Base-by-base conservation (phyloP, 2,113 vertebrate species). In the Daphoenositta chrysoptera region DNA sequence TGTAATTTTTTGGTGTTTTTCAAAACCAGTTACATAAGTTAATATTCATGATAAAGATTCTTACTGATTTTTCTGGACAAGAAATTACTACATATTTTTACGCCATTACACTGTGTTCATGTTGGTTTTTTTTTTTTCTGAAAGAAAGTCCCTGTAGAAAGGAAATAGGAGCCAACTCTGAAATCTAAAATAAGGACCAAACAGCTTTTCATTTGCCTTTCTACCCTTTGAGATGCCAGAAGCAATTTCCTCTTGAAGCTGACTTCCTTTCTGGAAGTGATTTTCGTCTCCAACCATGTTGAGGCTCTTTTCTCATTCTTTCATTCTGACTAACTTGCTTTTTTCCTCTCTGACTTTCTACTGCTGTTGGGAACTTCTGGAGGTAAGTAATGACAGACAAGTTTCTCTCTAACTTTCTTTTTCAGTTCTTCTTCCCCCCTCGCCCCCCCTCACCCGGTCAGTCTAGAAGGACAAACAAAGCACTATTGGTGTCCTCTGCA, bases 181-280 rank as follows among this genome's bases (percentile, higher is more conserved):
- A 83, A 87, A 94, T 83, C 78, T 90, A 89, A 95, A 95, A 94
- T 94, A 93, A 92, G 90, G 71, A 94, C 76, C 93, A 87, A 96
- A 97, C 79, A 83, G 65, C 86, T 95, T 97, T 92, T 95, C 57
- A 89, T 95, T 97, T 97, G 88, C 95, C 94, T 88, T 94, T 93
- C 95, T 97, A 87, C 94, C 79, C 94, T 97, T 97, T 97, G 96
- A 96, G 94, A 96, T 95, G 97, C 94, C 97, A 97, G 95, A 96
- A 98, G 93, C 85, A 95, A 97, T 97, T 98, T 98, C 96, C 96
- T 98, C 95, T 96, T 84, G 96, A 97, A 97, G 92, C 91, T 96
- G 93, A 97, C 97, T 98, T 98, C 97, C 97, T 98, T 97, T 98
- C 97, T 98, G 97, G 97, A 98, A 98, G 96, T 96, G 91, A 98